Percentiles rank a stretch among this genome's conserved stretches.
Conservation (phyloP, 2,888 invertebrate species). For the Caenorhabditis sp. region DNA sequence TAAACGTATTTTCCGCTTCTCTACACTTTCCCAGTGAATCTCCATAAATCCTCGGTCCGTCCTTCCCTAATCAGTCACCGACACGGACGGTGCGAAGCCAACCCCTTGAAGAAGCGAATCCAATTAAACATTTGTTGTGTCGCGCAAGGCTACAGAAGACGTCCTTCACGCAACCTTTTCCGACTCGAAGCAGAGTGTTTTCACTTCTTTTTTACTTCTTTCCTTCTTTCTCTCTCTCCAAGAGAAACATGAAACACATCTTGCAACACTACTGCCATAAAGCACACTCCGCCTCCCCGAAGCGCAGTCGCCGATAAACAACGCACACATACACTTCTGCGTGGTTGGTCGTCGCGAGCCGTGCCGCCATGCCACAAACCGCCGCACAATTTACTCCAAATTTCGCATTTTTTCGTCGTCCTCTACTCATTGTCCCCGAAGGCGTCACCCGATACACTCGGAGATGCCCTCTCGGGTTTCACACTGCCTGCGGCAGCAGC, state of each 20-base stretch:
- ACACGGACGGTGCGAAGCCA: not conserved
- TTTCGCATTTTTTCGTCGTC: slow-evolving; percentile 8
- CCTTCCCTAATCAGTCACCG: slow-evolving; percentile 26
- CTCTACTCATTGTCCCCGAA: slow-evolving; percentile 10
- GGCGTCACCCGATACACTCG: slow-evolving; percentile 33
- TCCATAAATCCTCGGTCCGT: slow-evolving; percentile 21
- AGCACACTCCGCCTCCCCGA: slow-evolving; percentile 28
- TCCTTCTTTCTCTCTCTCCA: too few relatives aligned
- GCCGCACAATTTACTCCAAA: slow-evolving; percentile 35
- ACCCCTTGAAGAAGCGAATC: slow-evolving; percentile 37
- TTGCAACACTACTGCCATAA: slow-evolving; percentile 16
- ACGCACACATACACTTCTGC: slow-evolving; percentile 23
- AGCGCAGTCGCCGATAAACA: slow-evolving; percentile 41
- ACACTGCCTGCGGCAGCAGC: too few relatives aligned
- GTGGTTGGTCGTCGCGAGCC: slow-evolving; percentile 18
- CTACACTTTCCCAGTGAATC: too few relatives aligned
- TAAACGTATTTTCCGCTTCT: not conserved
- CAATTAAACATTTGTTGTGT: slow-evolving; percentile 25
- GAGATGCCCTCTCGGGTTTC: slow-evolving; percentile 21
- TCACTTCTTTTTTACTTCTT: slow-evolving; percentile 11
- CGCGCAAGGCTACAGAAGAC: slow-evolving; percentile 35
- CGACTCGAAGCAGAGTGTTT: not conserved
- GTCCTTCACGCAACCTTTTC: slow-evolving; percentile 52
- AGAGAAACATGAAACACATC: slow-evolving; percentile 21
- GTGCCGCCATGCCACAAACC: slow-evolving; percentile 12